Conservation (phyloP, 2,113 vertebrate genomes). For the Alexandromys fortis region DNA sequence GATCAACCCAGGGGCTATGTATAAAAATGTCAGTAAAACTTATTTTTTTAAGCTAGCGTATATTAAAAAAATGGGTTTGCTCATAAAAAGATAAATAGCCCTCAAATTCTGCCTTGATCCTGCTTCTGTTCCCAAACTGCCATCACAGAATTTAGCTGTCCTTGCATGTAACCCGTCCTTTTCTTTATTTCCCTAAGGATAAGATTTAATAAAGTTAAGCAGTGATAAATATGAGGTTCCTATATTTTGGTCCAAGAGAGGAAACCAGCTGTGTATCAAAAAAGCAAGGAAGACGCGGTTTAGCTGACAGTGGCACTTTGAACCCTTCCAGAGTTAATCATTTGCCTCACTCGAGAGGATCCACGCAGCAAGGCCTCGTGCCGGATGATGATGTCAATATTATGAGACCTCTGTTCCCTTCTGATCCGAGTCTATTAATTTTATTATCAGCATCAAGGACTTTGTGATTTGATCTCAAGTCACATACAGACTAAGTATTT, state of each 20-base stretch:
- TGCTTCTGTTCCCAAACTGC: background rate
- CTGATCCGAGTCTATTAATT: constrained; percentile 49
- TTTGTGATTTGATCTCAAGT: constrained; percentile 17
- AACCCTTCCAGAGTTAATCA: background rate
- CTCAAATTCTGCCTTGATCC: background rate
- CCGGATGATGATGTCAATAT: background rate
- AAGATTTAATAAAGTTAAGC: constrained; percentile 38
- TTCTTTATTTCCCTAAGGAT: constrained; percentile 18
- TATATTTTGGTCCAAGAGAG: background rate
- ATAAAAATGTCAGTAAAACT: no score
- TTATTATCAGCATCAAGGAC: constrained; percentile 50
- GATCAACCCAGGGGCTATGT: background rate
- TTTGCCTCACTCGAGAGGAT: constrained; percentile 26
- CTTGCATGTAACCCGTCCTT: background rate
- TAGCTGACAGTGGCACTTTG: background rate
- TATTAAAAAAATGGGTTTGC: background rate
- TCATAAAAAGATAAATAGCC: background rate
- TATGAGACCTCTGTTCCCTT: background rate
- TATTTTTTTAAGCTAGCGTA: background rate
- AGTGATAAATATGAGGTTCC: background rate
- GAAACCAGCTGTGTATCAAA: background rate
- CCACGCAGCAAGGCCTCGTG: background rate
- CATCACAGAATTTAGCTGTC: constrained; percentile 43
- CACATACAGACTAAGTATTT: constrained; percentile 1
- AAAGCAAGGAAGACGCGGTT: background rate